A percentile compares a stretch with the other conserved stretches of the same genome.
These are phyloP conservation scores for Heliothis virescens DNA, from an alignment of 1,140 invertebrate species.

Conservation along the genomic window DNA sequence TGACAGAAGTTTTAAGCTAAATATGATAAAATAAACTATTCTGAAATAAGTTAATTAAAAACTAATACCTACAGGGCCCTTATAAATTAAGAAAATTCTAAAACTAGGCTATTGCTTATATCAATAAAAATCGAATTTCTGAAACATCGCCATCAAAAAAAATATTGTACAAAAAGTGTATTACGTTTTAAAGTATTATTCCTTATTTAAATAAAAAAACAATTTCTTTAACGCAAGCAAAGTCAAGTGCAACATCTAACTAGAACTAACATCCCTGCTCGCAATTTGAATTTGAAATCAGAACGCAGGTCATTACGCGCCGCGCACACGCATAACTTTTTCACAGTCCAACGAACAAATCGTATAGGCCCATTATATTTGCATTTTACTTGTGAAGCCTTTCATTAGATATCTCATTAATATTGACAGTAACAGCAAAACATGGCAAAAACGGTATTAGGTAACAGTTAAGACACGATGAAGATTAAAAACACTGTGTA, in stretches of 20 bases:
- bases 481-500: too few relatives aligned
- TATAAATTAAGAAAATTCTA: not conserved
- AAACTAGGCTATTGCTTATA: too few relatives aligned
- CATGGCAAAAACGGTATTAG: too few relatives aligned
- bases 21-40: not conserved
- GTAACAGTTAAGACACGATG: not conserved
- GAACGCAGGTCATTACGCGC: slow-evolving; percentile 53
- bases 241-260: slow-evolving; percentile 34
- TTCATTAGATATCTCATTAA: slow-evolving; percentile 51
- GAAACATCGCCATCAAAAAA: too few relatives aligned
- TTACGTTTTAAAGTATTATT: too few relatives aligned
- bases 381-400: slow-evolving; percentile 47
- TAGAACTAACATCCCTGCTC: slow-evolving; percentile 13
- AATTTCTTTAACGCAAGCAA: slow-evolving; percentile 34
- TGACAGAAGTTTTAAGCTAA: too few relatives aligned
- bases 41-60: not conserved
- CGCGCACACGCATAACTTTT: slow-evolving; percentile 51
- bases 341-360: slow-evolving; percentile 55
- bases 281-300: slow-evolving; percentile 60
- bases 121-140: not conserved
- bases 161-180: too few relatives aligned
- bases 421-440: not conserved
- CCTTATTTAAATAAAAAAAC: not conserved
- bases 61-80: too few relatives aligned
- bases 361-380: slow-evolving; percentile 45